These are phyloP conservation scores for Habropoda laboriosa DNA, from an alignment of 1,140 invertebrate genomes.

Conservation along the genomic window DNA sequence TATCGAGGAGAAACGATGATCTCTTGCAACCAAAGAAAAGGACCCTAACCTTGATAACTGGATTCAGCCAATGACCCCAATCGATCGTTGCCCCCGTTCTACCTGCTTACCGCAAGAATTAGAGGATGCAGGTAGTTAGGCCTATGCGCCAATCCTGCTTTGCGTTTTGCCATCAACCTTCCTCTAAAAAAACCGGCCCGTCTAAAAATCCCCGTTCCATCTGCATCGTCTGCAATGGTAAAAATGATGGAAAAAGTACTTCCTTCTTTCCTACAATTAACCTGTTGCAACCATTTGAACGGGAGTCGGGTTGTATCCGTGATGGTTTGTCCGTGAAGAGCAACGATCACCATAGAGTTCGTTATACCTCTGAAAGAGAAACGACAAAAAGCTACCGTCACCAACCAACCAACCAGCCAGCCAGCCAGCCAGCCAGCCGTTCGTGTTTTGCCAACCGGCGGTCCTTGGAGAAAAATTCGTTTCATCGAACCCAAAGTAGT, in stretches of 20 bases:
- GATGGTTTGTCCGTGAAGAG: conserved; percentile 59
- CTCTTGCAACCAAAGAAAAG: conserved; percentile 61
- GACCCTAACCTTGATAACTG: conserved; percentile 72
- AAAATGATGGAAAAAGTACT: no score
- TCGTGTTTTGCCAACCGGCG: conserved; percentile 20
- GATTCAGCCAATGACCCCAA: conserved; percentile 70
- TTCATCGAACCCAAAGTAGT: conserved; percentile 79
- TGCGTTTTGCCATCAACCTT: not conserved
- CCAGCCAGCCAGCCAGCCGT: conserved; percentile 32
- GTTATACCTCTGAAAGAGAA: conserved; percentile 73
- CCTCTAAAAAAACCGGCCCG: no score
- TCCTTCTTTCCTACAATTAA: no score
- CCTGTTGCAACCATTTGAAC: conserved; percentile 8
- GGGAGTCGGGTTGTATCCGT: conserved; percentile 2
- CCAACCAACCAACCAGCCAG: conserved; percentile 28
- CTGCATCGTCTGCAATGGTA: not conserved
- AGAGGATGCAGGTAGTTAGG: conserved; percentile 50
- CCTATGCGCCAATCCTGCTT: conserved; percentile 24
- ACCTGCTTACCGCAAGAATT: conserved; percentile 50
- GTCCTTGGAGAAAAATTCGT: conserved; percentile 73
- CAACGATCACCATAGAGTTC: conserved; percentile 68
- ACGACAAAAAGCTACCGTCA: conserved; percentile 61
- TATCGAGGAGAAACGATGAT: conserved; percentile 60
- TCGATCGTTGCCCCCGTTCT: conserved; percentile 65
- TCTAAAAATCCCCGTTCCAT: not conserved